A percentile compares a stretch with the other conserved stretches of the same genome.
phyloP scores from a whole-genome alignment of 2,797 vertebrate species.

The Steatocranus sp. region DNA sequence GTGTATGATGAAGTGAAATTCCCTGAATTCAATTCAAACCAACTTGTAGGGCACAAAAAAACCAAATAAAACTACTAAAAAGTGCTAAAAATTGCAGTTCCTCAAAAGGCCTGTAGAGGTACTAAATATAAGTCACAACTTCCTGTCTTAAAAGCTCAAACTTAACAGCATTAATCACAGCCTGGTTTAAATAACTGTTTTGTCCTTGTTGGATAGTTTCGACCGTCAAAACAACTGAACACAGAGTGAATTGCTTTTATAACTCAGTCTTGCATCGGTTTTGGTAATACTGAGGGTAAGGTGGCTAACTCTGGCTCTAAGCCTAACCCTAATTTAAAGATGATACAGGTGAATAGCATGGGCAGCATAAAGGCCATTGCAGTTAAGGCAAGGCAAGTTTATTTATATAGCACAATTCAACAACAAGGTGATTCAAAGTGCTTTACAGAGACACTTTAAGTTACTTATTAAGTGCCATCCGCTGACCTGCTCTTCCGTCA shows the following conservation, averaged over 20 bases:
- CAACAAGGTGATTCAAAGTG: no score
- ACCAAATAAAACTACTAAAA: accelerated
- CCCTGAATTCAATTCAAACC: not conserved
- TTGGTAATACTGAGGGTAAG: not conserved
- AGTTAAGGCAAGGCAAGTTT: no score
- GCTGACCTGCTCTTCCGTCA: not conserved
- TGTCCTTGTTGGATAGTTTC: not conserved
- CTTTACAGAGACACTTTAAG: no score
- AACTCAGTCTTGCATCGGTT: not conserved
- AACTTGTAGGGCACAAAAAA: no score
- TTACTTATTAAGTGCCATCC: not conserved
- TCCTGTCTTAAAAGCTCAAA: not conserved
- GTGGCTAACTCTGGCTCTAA: not conserved
- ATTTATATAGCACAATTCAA: no score
- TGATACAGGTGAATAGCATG: not conserved
- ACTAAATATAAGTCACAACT: accelerated
- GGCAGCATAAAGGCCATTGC: not conserved
- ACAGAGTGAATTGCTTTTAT: not conserved
- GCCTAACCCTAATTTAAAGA: not conserved
- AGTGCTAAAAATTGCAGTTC: not conserved
- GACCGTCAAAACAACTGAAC: accelerated
- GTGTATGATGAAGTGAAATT: not conserved
- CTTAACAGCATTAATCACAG: not conserved
- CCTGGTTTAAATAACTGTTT: not conserved
- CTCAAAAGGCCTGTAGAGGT: not conserved